Evolutionary conservation across 2,113 vertebrate species (phyloP), one percentile per base, ranked within the genome.

Genomic region (Vulpes lagopus): DNA sequence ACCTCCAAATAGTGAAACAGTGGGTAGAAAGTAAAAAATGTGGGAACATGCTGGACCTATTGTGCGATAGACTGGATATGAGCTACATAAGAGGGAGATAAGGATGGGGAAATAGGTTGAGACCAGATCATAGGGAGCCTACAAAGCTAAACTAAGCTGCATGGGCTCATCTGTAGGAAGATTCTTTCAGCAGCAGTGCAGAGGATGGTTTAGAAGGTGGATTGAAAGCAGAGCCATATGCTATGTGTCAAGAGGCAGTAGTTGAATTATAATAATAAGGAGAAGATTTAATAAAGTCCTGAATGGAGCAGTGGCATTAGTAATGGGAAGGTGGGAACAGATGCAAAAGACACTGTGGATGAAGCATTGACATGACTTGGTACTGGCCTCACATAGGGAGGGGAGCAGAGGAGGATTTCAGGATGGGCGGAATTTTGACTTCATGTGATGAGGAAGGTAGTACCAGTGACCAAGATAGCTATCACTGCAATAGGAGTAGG

Each of bases 261-360:
- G 89, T 55, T 96, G 96, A 95, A 78, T 92, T 96, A 74, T 86
- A 96, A 94, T 43, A 73, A 85, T 94, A 67, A 89, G 67, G 76
- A 60, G 23, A 30, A 89, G 43, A 80, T 89, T 96, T 94, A 94
- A 87, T 95, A 71, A 96, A 95, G 17, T 84, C n/a, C 35, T 94
- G 51, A 81, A 69, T 25, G 32, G 64, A 38, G 22, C 53, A 27
- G 43, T 64, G 80, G 60, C 57, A 87, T 53, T 62, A 62, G 15
- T 91, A 95, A 91, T 93, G 76, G 71, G 20, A 93, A 96, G 81
- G 85, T 78, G 76, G 81, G 64, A 62, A 95, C 88, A 89, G 95
- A 94, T 82, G 59, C 22, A 51, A 55, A 81, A 85, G 57, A 27
- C 32, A 59, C 30, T 2, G 22, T 81, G 69, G 62, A 64, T 92